Conservation (phyloP, 2,797 vertebrate species). For the Varecia variegata region DNA sequence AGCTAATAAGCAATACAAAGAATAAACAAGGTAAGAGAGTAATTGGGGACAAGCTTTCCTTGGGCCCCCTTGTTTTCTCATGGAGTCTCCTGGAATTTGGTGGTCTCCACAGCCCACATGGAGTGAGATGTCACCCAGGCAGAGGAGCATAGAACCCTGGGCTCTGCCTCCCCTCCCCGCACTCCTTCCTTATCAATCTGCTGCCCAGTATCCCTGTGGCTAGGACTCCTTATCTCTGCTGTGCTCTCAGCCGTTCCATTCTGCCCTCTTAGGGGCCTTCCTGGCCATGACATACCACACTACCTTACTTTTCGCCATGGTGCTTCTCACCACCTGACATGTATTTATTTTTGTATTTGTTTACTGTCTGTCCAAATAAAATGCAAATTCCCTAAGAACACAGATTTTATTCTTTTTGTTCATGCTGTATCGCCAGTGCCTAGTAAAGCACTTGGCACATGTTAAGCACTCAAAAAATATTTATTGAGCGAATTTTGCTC, state of each 20-base stretch:
- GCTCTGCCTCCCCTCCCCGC: neutral
- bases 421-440: neutral
- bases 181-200: neutral
- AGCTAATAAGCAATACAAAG: neutral
- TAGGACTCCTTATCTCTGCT: neutral
- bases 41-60: neutral
- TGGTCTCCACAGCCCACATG: neutral
- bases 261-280: neutral
- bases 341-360: neutral
- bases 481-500: neutral
- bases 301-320: neutral
- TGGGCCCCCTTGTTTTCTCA: neutral
- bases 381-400: neutral
- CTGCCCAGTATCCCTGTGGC: neutral
- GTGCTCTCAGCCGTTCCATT: neutral
- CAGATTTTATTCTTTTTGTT: neutral
- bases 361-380: conserved; percentile 1
- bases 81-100: neutral
- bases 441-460: neutral
- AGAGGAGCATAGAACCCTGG: neutral
- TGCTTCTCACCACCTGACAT: neutral
- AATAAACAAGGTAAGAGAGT: neutral
- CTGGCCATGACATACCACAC: neutral
- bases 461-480: neutral
- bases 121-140: neutral